A percentile compares a stretch with the other conserved stretches of the same genome.
phyloP scores from a whole-genome alignment of 2,797 vertebrate species.

The Xiphophorus birchmanni region DNA sequence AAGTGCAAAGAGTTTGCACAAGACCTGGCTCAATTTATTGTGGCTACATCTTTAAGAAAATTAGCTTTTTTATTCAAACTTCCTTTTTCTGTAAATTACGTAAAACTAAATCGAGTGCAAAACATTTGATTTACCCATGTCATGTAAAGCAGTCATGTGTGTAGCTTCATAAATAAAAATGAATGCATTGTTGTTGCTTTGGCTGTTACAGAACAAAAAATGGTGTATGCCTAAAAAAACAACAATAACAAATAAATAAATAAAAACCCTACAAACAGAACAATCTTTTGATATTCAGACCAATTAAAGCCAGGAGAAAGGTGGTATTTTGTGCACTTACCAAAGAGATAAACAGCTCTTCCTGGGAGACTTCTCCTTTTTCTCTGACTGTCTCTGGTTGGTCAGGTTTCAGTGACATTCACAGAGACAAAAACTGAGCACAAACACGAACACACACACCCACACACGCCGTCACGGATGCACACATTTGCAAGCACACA shows the following conservation, averaged over 20 bases:
- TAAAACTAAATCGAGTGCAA: neutral
- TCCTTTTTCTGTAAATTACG: neutral
- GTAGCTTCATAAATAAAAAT: neutral
- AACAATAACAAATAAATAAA: neutral
- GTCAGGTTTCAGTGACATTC: conserved; percentile 66
- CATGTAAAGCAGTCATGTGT: neutral
- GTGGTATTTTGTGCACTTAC: conserved; percentile 48
- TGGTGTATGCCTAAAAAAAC: neutral
- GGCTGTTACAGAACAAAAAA: neutral
- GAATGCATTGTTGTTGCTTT: neutral
- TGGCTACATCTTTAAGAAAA: neutral
- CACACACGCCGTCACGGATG: neutral
- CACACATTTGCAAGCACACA: conserved; percentile 9
- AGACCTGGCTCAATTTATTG: neutral
- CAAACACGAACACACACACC: conserved; percentile 9
- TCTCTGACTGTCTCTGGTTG: conserved; percentile 44
- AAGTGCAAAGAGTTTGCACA: neutral
- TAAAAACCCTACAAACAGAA: neutral
- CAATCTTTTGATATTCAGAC: conserved; percentile 29
- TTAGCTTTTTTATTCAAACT: neutral
- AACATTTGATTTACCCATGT: neutral
- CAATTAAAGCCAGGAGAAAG: conserved; percentile 33
- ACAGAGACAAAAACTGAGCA: conserved; percentile 28
- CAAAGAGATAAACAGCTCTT: conserved; percentile 51
- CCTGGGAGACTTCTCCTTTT: conserved; percentile 50